Conservation (phyloP, 2,888 invertebrate genomes). For the Podotricha telesiphe region DNA sequence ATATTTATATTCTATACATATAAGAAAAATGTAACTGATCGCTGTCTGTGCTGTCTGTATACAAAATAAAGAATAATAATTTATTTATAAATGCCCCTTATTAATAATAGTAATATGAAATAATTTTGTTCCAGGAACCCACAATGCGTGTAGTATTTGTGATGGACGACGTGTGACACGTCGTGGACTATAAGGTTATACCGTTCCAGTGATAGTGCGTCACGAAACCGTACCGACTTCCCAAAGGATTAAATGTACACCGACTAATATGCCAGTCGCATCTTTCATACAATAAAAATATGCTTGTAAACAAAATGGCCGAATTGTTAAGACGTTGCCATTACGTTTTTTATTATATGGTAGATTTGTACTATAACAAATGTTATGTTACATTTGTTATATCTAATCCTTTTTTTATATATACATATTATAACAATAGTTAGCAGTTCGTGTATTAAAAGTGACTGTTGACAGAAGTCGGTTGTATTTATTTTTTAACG, state of each 20-base stretch:
- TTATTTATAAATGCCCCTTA: too few species aligned
- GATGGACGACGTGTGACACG: constrained; percentile 79
- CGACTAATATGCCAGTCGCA: not conserved
- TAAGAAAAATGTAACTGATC: too few species aligned
- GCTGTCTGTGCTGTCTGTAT: too few species aligned
- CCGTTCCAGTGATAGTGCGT: constrained; percentile 49
- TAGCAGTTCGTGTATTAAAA: constrained; percentile 15
- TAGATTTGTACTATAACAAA: not conserved
- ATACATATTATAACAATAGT: constrained; percentile 25
- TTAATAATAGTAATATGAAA: not conserved
- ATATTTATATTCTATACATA: too few species aligned
- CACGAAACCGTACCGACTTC: constrained; percentile 35
- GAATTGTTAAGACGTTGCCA: not conserved
- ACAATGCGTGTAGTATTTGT: constrained; percentile 82
- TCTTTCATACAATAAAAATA: not conserved
- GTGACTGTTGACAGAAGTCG: constrained; percentile 37
- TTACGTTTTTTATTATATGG: constrained; percentile 1
- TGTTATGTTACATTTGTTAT: not conserved
- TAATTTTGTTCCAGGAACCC: constrained; percentile 62
- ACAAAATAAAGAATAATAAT: too few species aligned
- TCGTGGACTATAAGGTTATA: constrained; percentile 47
- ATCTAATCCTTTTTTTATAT: constrained; percentile 17
- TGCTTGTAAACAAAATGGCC: not conserved
- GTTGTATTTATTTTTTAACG: constrained; percentile 52
- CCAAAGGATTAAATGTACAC: not conserved